A percentile compares a stretch with the other conserved stretches of the same genome.
Evolutionary conservation across 2,113 vertebrate genomes (phyloP).

Genomic region (Chionodraco myersi): DNA sequence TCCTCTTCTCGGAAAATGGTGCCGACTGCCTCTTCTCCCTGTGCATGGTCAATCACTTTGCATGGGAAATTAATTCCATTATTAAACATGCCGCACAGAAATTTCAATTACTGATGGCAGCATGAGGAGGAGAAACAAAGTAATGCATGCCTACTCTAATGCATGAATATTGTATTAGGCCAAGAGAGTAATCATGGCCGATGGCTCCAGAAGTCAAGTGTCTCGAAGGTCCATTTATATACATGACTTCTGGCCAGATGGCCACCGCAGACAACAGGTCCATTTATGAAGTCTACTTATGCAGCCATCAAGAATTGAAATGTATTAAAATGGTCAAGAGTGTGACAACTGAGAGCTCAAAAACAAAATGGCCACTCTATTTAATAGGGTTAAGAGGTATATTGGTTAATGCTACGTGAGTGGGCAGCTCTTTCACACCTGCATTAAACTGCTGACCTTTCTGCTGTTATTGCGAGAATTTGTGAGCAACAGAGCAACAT

Average conservation of each 20-base stretch:
- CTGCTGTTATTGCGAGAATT: constrained; percentile 45
- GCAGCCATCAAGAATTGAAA: constrained; percentile 69
- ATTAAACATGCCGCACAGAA: constrained; percentile 86
- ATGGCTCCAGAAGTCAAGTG: constrained; percentile 77
- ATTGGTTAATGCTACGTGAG: constrained; percentile 47
- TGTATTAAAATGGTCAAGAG: constrained; percentile 60
- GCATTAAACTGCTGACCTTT: constrained; percentile 67
- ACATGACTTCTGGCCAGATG: constrained; percentile 79
- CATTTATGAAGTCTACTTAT: constrained; percentile 75
- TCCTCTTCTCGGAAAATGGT: constrained; percentile 45
- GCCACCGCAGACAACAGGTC: constrained; percentile 73
- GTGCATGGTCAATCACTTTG: constrained; percentile 82
- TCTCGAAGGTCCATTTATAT: constrained; percentile 74
- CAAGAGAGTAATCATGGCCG: constrained; percentile 75
- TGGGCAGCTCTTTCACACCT: constrained; percentile 36
- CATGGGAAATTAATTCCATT: constrained; percentile 88
- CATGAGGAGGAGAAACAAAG: constrained; percentile 69
- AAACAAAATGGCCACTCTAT: constrained; percentile 65
- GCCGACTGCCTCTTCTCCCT: constrained; percentile 40
- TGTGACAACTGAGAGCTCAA: constrained; percentile 40
- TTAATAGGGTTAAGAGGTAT: constrained; percentile 63
- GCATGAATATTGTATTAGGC: constrained; percentile 83
- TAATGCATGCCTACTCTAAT: constrained; percentile 72
- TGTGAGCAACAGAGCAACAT: constrained; percentile 32
- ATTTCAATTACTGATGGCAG: constrained; percentile 83